These are phyloP conservation scores for Bombus vancouverensis DNA, from an alignment of 1,140 invertebrate genomes.

Conservation along the genomic window DNA sequence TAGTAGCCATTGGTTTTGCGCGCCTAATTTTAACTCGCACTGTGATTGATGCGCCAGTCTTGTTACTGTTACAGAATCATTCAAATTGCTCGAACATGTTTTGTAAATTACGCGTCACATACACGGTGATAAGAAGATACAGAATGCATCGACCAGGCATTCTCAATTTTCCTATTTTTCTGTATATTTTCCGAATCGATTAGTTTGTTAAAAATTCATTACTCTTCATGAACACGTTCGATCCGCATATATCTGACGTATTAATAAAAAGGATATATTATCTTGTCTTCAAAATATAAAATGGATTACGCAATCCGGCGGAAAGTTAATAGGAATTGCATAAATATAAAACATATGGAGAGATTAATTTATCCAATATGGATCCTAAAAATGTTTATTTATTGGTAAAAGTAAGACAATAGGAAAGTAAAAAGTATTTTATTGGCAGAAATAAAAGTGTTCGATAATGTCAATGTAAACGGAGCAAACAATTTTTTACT, in stretches of 20 bases:
- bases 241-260: not conserved
- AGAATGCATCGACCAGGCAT: no score
- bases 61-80: not conserved
- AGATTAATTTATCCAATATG: no score
- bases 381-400: not conserved
- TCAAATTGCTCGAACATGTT: not conserved
- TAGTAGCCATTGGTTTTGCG: constrained; percentile 20
- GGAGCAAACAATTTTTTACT: not conserved
- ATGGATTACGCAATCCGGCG: not conserved
- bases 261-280: not conserved
- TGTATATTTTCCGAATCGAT: no score
- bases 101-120: not conserved
- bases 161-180: no score
- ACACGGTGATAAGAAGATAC: no score
- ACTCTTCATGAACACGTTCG: not conserved
- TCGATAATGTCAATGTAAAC: not conserved
- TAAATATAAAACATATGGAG: no score
- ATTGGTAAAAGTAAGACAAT: not conserved
- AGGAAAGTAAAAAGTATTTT: not conserved
- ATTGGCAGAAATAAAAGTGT: not conserved
- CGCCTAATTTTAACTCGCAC: constrained; percentile 20
- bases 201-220: not conserved
- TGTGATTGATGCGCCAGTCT: constrained; percentile 10
- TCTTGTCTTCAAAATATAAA: not conserved
- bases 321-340: no score